Percentiles rank a stretch among this genome's conserved stretches.
Conservation (phyloP, 2,888 invertebrate genomes). For the Sepiola atlantica region DNA sequence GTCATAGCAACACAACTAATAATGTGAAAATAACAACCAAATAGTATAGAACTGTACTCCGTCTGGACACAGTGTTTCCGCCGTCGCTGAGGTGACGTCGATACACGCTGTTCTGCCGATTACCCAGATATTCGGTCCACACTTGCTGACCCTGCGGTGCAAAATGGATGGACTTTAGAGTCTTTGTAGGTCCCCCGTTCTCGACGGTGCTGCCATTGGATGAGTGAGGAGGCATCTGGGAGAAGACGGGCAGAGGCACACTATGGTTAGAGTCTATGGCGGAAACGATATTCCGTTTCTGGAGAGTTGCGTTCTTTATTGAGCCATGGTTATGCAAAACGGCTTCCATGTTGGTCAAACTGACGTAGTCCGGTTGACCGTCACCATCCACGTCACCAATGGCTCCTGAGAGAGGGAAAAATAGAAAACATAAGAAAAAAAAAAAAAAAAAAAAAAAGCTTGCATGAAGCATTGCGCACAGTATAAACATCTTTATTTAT, state of each 20-base stretch:
- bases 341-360: not conserved
- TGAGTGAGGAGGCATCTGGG: not conserved
- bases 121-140: conserved; percentile 43
- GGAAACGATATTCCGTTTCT: not conserved
- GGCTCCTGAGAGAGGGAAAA: not conserved
- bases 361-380: not conserved
- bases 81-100: conserved; percentile 37
- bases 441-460: no score
- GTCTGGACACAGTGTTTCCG: conserved; percentile 39
- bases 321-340: not conserved
- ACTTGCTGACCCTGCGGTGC: conserved; percentile 8
- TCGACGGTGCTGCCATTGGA: not conserved
- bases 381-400: conserved; percentile 39
- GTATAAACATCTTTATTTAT: no score
- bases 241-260: not conserved
- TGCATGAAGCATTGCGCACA: no score
- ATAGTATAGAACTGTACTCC: conserved; percentile 23
- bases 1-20: conserved; percentile 34
- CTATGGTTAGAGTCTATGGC: not conserved
- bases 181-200: not conserved
- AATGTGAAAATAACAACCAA: conserved; percentile 21
- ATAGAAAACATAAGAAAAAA: not conserved
- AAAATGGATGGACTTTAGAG: not conserved
- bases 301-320: not conserved
- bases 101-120: conserved; percentile 25